phyloP scores from a whole-genome alignment of 1,140 invertebrate species.

The Trissolcus basalis region DNA sequence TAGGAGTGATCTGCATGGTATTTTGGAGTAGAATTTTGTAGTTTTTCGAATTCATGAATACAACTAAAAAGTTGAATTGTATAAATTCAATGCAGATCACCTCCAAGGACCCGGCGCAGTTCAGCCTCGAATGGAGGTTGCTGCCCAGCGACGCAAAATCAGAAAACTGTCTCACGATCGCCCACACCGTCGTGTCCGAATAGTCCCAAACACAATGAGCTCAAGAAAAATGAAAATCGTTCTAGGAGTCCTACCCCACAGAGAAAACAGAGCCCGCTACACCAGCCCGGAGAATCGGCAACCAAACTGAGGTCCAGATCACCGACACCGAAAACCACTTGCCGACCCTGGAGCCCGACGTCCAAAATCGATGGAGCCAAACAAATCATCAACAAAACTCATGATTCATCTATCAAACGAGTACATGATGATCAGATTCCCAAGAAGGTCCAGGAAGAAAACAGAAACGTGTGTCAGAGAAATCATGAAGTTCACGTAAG shows the following conservation, averaged over 20 bases:
- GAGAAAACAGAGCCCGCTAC: slow-evolving; percentile 56
- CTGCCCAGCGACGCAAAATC: slow-evolving; percentile 52
- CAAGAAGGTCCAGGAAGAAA: no score
- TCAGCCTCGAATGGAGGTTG: slow-evolving; percentile 77
- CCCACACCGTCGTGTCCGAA: slow-evolving; percentile 72
- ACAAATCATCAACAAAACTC: slow-evolving; percentile 55
- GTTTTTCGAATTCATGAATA: no score
- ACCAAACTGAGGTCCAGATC: slow-evolving; percentile 57
- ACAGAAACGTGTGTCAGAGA: slow-evolving; percentile 45
- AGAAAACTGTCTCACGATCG: slow-evolving; percentile 74
- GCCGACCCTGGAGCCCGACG: slow-evolving; percentile 62
- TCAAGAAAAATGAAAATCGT: slow-evolving; percentile 75
- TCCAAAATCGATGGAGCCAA: slow-evolving; percentile 64
- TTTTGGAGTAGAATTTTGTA: no score
- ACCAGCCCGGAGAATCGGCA: slow-evolving; percentile 58
- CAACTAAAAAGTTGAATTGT: slow-evolving; percentile 9
- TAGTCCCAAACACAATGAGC: slow-evolving; percentile 60
- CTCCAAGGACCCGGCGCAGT: slow-evolving; percentile 77
- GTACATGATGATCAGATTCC: not conserved
- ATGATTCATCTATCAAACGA: slow-evolving; percentile 28
- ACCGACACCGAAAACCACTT: slow-evolving; percentile 65
- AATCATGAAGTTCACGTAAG: slow-evolving; percentile 57
- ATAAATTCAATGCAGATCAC: slow-evolving; percentile 73
- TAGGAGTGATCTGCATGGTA: no score
- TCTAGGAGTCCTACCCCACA: slow-evolving; percentile 72